Base-by-base conservation (phyloP, 1,140 invertebrate genomes). In the Nomia melanderi region DNA sequence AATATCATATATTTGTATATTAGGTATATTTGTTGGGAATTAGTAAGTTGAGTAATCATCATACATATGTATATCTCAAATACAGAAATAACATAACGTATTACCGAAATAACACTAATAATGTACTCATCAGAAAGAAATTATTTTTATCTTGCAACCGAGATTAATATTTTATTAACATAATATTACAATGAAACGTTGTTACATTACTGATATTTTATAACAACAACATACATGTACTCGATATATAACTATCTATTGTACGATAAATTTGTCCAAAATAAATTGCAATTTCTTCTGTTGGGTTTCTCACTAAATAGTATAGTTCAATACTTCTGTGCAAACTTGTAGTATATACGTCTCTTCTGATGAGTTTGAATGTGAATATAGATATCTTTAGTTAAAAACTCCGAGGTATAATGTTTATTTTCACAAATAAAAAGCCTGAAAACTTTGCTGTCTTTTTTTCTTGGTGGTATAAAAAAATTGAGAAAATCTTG, bases 251-350 rank as follows among this genome's bases (percentile, higher is more conserved):
- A 29, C 41, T 66, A 66, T 53, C 44, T 31, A 36, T 54, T 56
- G 54, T 36, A 65, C 67, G 79, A 85, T 84, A 86, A 85, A 86
- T 86, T 87, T 86, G 84, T 84, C 77, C 82, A 84, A 81, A 47
- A 57, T 17, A 50, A 41, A 66, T 79, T 77, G 84, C 56, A 77
- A 41, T 85, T 81, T 85, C 66, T 86, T 86, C 79, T 57, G 80
- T 85, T 86, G 85, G 65, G 77, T 85, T 85, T 86, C 63, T 86
- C 84, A 86, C 76, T 86, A 75, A 77, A 82, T 84, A 86, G 71
- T 75, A 77, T 79, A 82, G 84, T 77, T 76, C 78, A 31, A 74
- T 86, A 84, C 59, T 79, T 85, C 76, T 85, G 67, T 82, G 73
- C 83, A 85, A 65, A 77, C 86, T 57, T 82, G 78, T 81, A 86